A percentile compares a stretch with the other conserved stretches of the same genome.
phyloP scores from a whole-genome alignment of 2,797 vertebrate genomes.

The Taeniopygia guttata region DNA sequence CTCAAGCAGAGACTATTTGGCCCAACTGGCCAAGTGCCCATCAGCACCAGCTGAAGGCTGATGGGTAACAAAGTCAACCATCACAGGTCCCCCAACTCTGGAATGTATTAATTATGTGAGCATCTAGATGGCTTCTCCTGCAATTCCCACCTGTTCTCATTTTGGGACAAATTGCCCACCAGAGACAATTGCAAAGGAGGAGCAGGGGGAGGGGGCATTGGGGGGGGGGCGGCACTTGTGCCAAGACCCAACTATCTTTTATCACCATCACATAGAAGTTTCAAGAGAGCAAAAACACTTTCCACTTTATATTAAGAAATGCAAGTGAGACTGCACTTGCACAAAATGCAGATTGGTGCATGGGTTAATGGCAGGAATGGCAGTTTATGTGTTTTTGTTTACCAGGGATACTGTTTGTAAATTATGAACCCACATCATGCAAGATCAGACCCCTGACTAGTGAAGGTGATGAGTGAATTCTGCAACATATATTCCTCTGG shows the following conservation, averaged over 20 bases:
- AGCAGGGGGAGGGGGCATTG: no score
- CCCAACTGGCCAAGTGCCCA: not conserved
- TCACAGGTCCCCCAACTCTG: no score
- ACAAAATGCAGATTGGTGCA: not conserved
- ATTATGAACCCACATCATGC: not conserved
- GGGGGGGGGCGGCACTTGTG: accelerated
- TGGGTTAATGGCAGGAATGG: not conserved
- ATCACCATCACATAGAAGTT: not conserved
- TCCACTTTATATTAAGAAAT: not conserved
- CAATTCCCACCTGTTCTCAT: not conserved
- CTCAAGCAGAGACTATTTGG: no score
- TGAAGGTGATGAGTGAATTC: not conserved
- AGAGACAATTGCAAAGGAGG: not conserved
- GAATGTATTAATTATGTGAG: not conserved
- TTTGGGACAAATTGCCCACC: not conserved
- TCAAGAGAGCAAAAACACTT: not conserved
- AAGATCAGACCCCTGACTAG: not conserved
- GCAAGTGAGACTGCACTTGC: not conserved
- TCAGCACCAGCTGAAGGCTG: not conserved
- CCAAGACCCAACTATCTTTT: not conserved
- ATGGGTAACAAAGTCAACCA: not conserved
- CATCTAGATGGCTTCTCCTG: not conserved
- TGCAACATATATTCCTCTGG: not conserved
- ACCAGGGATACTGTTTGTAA: not conserved
- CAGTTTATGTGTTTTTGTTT: not conserved